Base-by-base conservation (phyloP, 2,888 invertebrate species). In the Ametastegia equiseti region DNA sequence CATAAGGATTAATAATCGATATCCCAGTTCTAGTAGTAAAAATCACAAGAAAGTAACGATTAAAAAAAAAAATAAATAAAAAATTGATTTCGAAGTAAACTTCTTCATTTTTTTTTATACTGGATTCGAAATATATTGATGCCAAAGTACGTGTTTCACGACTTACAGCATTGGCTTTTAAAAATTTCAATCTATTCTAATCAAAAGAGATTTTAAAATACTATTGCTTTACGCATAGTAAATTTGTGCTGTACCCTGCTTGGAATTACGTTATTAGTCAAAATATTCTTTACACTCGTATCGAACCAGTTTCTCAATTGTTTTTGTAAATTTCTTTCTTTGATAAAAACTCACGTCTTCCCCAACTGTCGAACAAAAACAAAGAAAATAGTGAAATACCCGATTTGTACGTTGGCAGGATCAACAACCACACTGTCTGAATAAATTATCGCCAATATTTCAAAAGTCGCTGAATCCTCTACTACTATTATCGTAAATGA, bases 371-470 rank as follows among this genome's bases (percentile, higher is more conserved):
- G n/a, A 15, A 33, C 7, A 65, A 9, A 3, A 39, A 65, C 1
- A 39, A 67, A 39, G n/a, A n/a, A 30, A 71, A 47, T 45, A 47
- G 6, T n/a, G 27, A 71, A 47, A 30, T 47, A 71, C n/a, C 15
- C 42, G 27, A 71, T 71, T 45, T 71, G 71, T 71, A 71, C 30
- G 30, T 47, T n/a, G 71, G 47, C 47, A 45, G n/a, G 23, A 71
- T 71, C 15, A n/a, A 71, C 11, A n/a, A 30, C 1, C 33, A 9
- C 23, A 27, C 15, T n/a, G 3, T 45, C 23, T 45, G 19, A 30
- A 15, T 23, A 47, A 71, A 71, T 45, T 15, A 71, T 30, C n/a
- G 47, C 2, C 2, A 1, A 45, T 27, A 47, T 71, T 71, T 47
- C 27, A 5, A 47, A 71, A 71, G 30, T 30, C 27, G 15, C 47